These are phyloP conservation scores for Brachionus rubens DNA, from an alignment of 1,140 invertebrate genomes.

Conservation along the genomic window DNA sequence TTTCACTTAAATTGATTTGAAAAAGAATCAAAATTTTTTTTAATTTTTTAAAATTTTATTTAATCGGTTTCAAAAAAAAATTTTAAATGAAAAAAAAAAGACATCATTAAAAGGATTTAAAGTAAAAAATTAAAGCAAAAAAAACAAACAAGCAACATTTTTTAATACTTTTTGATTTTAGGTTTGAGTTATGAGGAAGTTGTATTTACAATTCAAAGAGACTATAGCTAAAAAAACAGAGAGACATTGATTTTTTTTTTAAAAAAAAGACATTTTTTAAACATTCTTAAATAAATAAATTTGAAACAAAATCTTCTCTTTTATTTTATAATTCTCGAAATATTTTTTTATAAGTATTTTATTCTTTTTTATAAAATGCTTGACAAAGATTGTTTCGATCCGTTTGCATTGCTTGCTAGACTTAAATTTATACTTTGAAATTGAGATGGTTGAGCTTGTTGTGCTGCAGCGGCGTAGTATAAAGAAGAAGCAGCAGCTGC, in stretches of 20 bases:
- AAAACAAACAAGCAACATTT: neutral
- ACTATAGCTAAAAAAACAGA: no score
- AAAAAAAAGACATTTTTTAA: no score
- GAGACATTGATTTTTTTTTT: no score
- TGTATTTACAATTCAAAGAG: neutral
- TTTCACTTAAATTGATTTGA: no score
- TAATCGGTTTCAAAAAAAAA: constrained; percentile 26
- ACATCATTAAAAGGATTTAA: neutral
- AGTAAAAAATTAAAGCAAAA: neutral
- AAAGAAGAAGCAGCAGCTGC: constrained; percentile 30
- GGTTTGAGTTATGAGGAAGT: neutral
- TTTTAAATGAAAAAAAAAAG: neutral
- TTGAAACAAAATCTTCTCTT: no score
- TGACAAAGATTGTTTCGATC: constrained; percentile 3
- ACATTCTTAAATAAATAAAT: no score
- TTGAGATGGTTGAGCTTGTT: neutral
- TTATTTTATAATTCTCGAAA: no score
- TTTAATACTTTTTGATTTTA: neutral
- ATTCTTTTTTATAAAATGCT: neutral
- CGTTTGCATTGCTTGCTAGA: neutral
- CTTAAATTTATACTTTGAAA: constrained; percentile 22
- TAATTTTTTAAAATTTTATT: constrained; percentile 12
- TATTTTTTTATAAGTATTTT: no score
- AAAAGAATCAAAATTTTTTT: neutral
- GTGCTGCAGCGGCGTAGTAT: constrained; percentile 4